Evolutionary conservation across 1,140 invertebrate genomes (phyloP), one percentile per base, ranked within the genome.

Genomic region (Acarapis woodi): DNA sequence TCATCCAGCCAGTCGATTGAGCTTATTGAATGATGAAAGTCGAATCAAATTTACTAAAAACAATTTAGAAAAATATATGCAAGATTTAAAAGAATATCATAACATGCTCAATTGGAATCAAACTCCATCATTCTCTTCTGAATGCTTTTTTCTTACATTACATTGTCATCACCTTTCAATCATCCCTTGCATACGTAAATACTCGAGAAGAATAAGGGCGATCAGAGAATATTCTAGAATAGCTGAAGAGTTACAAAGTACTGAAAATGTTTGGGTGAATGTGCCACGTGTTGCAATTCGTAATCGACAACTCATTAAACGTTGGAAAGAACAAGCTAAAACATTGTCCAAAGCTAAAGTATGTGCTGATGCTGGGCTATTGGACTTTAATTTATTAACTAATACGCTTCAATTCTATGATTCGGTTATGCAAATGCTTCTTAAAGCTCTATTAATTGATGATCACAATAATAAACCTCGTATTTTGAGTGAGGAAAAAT

Each of bases 121-220:
- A 15, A 22, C 42, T 20, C 62, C 54, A 42, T 75, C 68, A 50
- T 90, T 90, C 55, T 67, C 79, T 3, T 82, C 76, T 0, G 76
- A 88, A 52, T 73, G 75, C 48, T 90, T 88, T 54, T 88, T 71
- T 53, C 61, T 85, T 56, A 71, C 77, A 3, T 80, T 90, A 49
- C 69, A 72, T 47, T 45, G 68, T 72, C 38, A 61, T 87, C 25
- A 70, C 79, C 51, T 61, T 85, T 39, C 73, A 77, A 28, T 72
- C 73, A 48, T 63, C 71, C 34, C 71, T 77, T 19, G 65, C 72
- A 22, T 62, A 73, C 21, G 77, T 83, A 43, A 73, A 71, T 47
- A 59, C 80, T 31, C 31, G 25, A 37, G 33, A 8, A 28, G 38
- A 12, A 35, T 61, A 66, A 37, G 56, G 56, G 35, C 44, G 61